Base-by-base conservation (phyloP, 2,888 invertebrate species). In the Eupeodes luniger region DNA sequence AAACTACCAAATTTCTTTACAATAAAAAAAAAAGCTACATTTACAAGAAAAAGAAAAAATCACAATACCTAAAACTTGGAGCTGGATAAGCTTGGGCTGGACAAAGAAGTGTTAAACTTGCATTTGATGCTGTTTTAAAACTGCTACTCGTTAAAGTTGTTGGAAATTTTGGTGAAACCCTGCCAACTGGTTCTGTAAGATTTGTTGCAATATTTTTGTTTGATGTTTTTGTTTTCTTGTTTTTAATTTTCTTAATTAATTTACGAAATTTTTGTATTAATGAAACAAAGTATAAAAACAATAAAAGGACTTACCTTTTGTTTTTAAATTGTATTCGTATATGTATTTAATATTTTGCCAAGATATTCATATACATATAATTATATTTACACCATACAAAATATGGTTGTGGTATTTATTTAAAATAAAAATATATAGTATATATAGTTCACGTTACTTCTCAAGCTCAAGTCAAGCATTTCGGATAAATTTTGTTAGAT, bases 41-140 rank as follows among this genome's bases (percentile, higher is more conserved):
- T 16, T 16, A n/a, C 27, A 27, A 27, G 2, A 3, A 27, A 27
- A n/a, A n/a, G n/a, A n/a, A n/a, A 16, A 51, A 51, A 16, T 51
- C 34, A 34, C 14, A 70, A 90, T 91, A 94, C 94, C 94, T 95
- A 96, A 95, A 95, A 91, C 94, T 92, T 91, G 96, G 96, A 91
- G 96, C 95, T 91, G 96, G 96, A 94, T 95, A 96, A 91, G 96
- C 96, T 94, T 96, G 95, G 49, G 95, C 95, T 83, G 95, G 95
- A 92, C 96, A 96, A 85, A 95, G 94, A 91, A 96, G 91, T 85
- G 96, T 95, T 90, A 96, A 94, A 93, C 94, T 94, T 90, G 94
- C 93, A 90, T 93, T 94, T 91, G 94, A 93, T 90, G 90, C 93
- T 91, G 95, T 95, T 92, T 95, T 95, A 94, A 95, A 95, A 90